These are phyloP conservation scores for Pseudolycoriella hygida DNA, from an alignment of 2,888 invertebrate genomes.

Conservation along the genomic window DNA sequence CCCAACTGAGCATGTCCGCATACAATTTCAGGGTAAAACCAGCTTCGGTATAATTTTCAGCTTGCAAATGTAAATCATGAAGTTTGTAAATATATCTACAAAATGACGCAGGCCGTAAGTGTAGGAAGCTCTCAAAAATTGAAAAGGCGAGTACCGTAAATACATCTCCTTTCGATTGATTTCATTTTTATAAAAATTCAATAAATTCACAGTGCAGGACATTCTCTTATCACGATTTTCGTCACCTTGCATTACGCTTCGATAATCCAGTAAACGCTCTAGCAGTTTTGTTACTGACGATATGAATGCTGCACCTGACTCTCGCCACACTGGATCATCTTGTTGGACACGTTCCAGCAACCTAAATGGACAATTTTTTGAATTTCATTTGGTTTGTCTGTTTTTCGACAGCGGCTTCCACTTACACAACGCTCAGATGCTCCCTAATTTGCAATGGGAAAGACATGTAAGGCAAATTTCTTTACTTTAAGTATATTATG, in stretches of 20 bases:
- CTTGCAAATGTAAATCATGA: constrained; percentile 77
- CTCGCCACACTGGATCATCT: constrained; percentile 75
- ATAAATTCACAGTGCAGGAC: constrained; percentile 88
- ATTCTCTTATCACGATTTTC: constrained; percentile 89
- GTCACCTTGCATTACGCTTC: constrained; percentile 88
- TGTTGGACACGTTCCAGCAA: constrained; percentile 70
- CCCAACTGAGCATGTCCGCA: constrained; percentile 79
- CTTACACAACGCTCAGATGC: constrained; percentile 86
- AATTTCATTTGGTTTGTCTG: no score
- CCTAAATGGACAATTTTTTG: constrained; percentile 33
- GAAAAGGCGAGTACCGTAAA: constrained; percentile 32
- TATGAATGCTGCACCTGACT: constrained; percentile 82
- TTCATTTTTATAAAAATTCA: constrained; percentile 93
- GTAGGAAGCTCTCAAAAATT: neutral
- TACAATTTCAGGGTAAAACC: constrained; percentile 89
- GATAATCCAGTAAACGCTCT: constrained; percentile 80
- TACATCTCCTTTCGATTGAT: constrained; percentile 93
- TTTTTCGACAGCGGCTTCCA: constrained; percentile 18
- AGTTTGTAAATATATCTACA: constrained; percentile 82
- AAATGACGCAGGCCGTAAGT: neutral
- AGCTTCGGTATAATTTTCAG: constrained; percentile 87
- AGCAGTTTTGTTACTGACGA: constrained; percentile 77
- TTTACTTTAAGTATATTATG: no score
- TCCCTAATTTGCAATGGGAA: constrained; percentile 40
- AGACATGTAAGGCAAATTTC: neutral